Base-by-base conservation (phyloP, 2,113 vertebrate genomes). In the Strix uralensis region DNA sequence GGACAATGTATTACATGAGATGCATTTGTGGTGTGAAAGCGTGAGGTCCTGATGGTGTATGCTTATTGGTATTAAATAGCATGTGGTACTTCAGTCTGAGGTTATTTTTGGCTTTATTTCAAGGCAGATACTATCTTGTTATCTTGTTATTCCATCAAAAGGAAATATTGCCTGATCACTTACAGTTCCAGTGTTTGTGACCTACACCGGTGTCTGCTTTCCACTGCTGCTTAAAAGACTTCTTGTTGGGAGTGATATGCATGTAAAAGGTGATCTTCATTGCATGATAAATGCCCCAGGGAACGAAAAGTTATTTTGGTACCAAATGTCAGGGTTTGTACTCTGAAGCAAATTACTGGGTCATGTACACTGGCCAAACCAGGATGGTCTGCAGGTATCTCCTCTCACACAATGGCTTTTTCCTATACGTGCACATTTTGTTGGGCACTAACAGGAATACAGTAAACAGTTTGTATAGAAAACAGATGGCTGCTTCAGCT, bases 281-380 rank as follows among this genome's bases (percentile, higher is more conserved):
- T 13, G 54, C 8, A 6, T 38, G 42, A 16, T 10, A 63, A 67
- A 63, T 15, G 38, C 51, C 54, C 19, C 44, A 58, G 67, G 67
- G 25, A 84, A 27, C 12, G 15, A 36, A 36, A 67, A 8, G 34
- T 18, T 22, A 0, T 7, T 72, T 46, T 38, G 47, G 19, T 86
- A 75, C 25, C 58, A 40, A n/a, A 8, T 12, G 34, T 7, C 61
- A 36, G 62, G 5, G 16, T 46, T 89, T 72, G 17, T 5, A 4
- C 18, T 67, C 30, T 30, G 52, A 44, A 40, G 19, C 6, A 18
- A 71, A 54, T 21, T 5, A 23, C 58, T 18, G 42, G 34, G 17
- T n/a, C 18, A 2, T 3, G 29, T 22, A 23, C 2, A 1, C 38
- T 47, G 52, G 34, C 32, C 32, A 26, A 36, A 1, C 6, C 46